phyloP scores from a whole-genome alignment of 2,113 vertebrate genomes.

The Chamaea fasciata region DNA sequence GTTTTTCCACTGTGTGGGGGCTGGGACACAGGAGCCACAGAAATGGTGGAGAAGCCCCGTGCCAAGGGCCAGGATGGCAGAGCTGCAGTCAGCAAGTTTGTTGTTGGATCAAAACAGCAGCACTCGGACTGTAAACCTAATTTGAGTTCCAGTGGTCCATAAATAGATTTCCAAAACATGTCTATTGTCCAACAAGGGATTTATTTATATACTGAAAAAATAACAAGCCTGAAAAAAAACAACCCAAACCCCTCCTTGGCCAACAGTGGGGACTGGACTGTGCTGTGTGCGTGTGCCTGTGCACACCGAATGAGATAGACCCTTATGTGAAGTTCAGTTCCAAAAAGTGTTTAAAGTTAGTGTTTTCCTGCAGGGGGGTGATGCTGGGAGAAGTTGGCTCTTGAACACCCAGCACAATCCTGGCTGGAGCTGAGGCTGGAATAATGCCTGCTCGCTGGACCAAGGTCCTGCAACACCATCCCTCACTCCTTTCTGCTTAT shows the following conservation, averaged over 20 bases:
- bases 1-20: not conserved
- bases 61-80: not conserved
- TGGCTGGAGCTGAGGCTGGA: not conserved
- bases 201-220: slow-evolving; percentile 45
- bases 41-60: fast-evolving
- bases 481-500: not conserved
- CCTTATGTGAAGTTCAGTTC: not conserved
- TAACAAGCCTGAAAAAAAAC: not conserved
- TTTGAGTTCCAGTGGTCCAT: not conserved
- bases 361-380: not conserved
- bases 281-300: not conserved
- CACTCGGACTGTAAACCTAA: not conserved
- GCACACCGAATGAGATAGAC: not conserved
- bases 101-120: not conserved
- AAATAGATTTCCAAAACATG: slow-evolving; percentile 15
- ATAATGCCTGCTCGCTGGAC: not conserved
- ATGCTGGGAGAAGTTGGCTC: not conserved
- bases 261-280: not conserved
- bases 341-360: not conserved
- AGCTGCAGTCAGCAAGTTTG: not conserved
- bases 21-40: not conserved
- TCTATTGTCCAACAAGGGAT: not conserved
- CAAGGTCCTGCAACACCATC: not conserved
- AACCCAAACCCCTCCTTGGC: not conserved
- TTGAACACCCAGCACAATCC: not conserved